Evolutionary conservation across 2,113 vertebrate genomes (phyloP).

Genomic region (Paraplagusia blochii): DNA sequence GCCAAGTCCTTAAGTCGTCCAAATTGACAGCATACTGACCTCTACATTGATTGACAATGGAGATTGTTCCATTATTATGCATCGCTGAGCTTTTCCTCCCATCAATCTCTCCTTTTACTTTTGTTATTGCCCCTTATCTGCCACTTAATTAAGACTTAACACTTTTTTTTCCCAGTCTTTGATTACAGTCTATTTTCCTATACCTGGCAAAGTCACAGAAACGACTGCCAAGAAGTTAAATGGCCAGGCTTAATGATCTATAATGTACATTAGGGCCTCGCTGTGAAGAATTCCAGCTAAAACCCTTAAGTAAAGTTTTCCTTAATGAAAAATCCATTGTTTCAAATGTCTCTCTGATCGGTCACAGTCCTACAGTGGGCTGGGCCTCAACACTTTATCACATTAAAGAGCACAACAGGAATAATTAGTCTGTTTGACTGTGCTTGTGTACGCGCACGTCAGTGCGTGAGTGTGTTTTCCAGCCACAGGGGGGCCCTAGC

Average conservation of each 20-base stretch:
- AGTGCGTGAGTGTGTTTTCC: constrained; percentile 14
- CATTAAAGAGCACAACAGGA: constrained; percentile 16
- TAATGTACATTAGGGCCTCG: constrained; percentile 43
- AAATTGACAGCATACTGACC: background rate
- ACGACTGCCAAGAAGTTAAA: constrained; percentile 32
- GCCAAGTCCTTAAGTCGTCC: background rate
- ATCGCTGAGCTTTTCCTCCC: constrained; percentile 21
- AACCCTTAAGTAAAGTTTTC: constrained; percentile 49
- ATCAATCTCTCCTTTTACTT: constrained; percentile 9
- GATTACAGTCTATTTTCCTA: constrained; percentile 30
- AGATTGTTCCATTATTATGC: constrained; percentile 3
- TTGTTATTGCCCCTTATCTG: constrained; percentile 27
- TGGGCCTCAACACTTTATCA: constrained; percentile 42
- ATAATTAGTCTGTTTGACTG: constrained; percentile 26
- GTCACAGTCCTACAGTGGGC: constrained; percentile 29
- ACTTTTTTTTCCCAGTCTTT: constrained; percentile 35
- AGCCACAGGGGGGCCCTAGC: constrained; percentile 20
- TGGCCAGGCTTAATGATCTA: constrained; percentile 38
- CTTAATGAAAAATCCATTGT: constrained; percentile 57
- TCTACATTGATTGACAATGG: background rate
- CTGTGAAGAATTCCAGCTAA: constrained; percentile 23
- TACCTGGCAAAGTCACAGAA: constrained; percentile 10
- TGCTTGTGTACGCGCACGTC: constrained; percentile 9
- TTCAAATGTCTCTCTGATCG: constrained; percentile 46
- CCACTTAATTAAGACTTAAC: constrained; percentile 32